phyloP scores from a whole-genome alignment of 1,140 invertebrate genomes.

The Euwallacea similis region DNA sequence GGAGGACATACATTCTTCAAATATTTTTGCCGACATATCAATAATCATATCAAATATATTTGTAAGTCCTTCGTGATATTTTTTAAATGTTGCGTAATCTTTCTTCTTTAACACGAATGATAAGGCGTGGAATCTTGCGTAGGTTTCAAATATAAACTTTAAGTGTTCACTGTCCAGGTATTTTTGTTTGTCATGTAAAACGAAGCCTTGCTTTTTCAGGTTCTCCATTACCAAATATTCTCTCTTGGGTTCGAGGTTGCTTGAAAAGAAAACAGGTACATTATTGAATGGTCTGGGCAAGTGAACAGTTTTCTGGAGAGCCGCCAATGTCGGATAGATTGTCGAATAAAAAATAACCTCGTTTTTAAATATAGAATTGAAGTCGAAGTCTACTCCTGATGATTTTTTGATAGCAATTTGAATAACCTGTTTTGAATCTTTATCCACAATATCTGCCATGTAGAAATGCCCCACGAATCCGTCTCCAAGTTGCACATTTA shows the following conservation, averaged over 20 bases:
- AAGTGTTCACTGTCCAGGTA: conserved; percentile 18
- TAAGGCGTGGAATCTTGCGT: conserved; percentile 32
- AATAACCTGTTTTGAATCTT: not conserved
- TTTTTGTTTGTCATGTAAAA: conserved; percentile 10
- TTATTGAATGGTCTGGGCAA: not conserved
- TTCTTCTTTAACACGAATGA: conserved; percentile 53
- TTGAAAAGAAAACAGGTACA: not conserved
- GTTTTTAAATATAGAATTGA: not conserved
- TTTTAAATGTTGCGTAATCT: conserved; percentile 39
- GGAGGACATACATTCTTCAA: not conserved
- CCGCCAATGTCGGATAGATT: not conserved
- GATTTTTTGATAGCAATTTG: conserved; percentile 1
- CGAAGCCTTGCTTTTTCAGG: conserved; percentile 8
- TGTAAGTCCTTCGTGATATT: conserved; percentile 5
- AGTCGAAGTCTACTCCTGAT: not conserved
- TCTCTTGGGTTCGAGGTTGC: not conserved
- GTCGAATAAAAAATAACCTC: conserved; percentile 6
- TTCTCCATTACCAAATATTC: conserved; percentile 10
- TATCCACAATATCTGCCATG: conserved; percentile 3
- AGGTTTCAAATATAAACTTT: conserved; percentile 18
- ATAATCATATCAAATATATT: conserved; percentile 44
- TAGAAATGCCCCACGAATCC: conserved; percentile 12
- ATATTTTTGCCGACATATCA: not conserved
- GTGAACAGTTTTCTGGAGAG: not conserved
- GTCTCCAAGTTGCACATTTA: not conserved